Conservation (phyloP, 2,113 vertebrate species). For the Mustela lutreola region DNA sequence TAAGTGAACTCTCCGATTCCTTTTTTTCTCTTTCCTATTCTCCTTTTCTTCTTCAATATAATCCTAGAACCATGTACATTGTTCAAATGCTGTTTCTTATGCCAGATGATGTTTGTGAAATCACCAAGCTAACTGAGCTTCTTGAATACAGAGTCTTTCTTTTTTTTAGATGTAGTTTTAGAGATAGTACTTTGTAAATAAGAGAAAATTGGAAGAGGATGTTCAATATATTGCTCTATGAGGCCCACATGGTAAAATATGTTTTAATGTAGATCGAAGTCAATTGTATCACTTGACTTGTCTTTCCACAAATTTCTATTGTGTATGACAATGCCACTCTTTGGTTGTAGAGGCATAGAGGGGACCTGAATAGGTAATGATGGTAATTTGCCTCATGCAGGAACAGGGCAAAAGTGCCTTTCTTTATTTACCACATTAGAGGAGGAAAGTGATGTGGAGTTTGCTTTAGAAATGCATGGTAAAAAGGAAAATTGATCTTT, state of each 20-base stretch:
- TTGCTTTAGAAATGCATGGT: conserved; percentile 52
- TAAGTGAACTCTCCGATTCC: not conserved
- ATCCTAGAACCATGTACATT: not conserved
- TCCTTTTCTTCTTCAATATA: not conserved
- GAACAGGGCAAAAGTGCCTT: conserved; percentile 41
- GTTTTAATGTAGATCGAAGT: conserved; percentile 64
- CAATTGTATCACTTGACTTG: conserved; percentile 42
- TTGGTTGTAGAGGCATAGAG: not conserved
- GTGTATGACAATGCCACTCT: conserved; percentile 65
- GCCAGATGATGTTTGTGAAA: conserved; percentile 29
- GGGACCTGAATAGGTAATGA: conserved; percentile 57
- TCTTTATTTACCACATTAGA: not conserved
- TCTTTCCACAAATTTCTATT: conserved; percentile 67
- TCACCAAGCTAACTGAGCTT: not conserved
- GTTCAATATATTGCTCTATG: conserved; percentile 64
- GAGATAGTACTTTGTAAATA: conserved; percentile 58
- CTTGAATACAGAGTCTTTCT: not conserved
- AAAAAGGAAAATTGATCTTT: conserved; percentile 80
- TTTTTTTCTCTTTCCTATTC: not conserved
- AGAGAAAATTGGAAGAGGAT: conserved; percentile 59
- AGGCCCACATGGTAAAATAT: conserved; percentile 38
- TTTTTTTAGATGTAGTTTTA: not conserved
- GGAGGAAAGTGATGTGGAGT: conserved; percentile 46
- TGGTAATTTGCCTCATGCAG: conserved; percentile 31
- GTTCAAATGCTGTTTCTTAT: conserved; percentile 28